Percentiles rank a stretch among this genome's conserved stretches.
Evolutionary conservation across 2,113 vertebrate species (phyloP).

Genomic region (Caloenas nicobarica): DNA sequence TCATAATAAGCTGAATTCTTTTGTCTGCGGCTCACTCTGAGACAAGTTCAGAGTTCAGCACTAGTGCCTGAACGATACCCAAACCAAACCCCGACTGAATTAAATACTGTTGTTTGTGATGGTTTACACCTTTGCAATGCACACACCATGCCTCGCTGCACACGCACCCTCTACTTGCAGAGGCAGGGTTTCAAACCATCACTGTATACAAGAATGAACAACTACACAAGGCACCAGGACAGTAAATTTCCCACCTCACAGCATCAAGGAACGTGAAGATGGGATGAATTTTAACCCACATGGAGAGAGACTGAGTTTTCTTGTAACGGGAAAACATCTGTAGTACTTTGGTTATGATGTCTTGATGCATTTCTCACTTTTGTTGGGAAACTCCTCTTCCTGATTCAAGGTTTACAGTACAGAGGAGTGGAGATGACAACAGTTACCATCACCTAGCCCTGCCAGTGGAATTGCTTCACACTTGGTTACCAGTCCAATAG

Average conservation of each 20-base stretch:
- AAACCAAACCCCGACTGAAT: not conserved
- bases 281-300: not conserved
- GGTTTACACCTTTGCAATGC: not conserved
- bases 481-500: not conserved
- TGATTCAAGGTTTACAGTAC: not conserved
- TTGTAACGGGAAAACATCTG: not conserved
- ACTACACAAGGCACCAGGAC: not conserved
- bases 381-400: not conserved
- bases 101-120: not conserved
- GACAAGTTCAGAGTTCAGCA: not conserved
- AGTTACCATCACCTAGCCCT: not conserved
- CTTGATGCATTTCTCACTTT: not conserved
- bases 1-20: not conserved
- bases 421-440: not conserved
- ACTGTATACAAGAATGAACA: not conserved
- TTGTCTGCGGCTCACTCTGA: not conserved
- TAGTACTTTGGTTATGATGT: not conserved
- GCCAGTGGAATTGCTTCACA: not conserved
- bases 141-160: not conserved
- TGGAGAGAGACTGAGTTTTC: not conserved
- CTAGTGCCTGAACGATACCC: not conserved
- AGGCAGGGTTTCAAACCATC: not conserved
- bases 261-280: not conserved
- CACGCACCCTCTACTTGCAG: not conserved
- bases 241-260: not conserved